Evolutionary conservation across 2,888 invertebrate species (phyloP).

Genomic region (Steinernema hermaphroditum): DNA sequence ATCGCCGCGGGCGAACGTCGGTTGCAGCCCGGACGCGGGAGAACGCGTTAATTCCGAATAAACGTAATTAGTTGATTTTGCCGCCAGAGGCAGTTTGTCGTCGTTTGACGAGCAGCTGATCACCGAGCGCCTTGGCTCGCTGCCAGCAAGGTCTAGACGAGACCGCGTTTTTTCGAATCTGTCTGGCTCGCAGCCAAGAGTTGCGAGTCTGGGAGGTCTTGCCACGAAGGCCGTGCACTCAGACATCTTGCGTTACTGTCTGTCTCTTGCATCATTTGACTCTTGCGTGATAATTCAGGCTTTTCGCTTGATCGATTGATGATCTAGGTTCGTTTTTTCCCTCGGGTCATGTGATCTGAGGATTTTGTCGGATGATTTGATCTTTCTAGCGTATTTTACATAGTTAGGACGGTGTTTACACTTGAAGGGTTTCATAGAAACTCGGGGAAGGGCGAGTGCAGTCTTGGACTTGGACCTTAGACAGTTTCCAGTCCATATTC

Average conservation of each 20-base stretch:
- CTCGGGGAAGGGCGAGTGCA: too few species aligned
- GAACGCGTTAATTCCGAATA: constrained; percentile 1
- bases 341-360: too few species aligned
- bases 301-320: neutral
- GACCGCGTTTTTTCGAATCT: constrained; percentile 1
- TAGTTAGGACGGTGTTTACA: too few species aligned
- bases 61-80: constrained; percentile 29
- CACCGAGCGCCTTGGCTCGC: constrained; percentile 18
- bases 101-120: constrained; percentile 26
- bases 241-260: neutral
- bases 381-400: too few species aligned
- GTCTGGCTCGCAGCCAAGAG: neutral
- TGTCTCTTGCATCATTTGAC: constrained; percentile 5
- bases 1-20: neutral
- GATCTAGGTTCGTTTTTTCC: too few species aligned
- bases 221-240: neutral
- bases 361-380: too few species aligned
- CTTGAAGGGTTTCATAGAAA: too few species aligned
- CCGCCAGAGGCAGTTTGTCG: constrained; percentile 27
- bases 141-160: constrained; percentile 2
- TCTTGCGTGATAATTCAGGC: neutral
- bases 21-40: constrained; percentile 7
- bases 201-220: neutral
- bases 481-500: too few species aligned
- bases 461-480: too few species aligned